phyloP scores from a whole-genome alignment of 2,888 invertebrate species.

The Ophion slaviceki region DNA sequence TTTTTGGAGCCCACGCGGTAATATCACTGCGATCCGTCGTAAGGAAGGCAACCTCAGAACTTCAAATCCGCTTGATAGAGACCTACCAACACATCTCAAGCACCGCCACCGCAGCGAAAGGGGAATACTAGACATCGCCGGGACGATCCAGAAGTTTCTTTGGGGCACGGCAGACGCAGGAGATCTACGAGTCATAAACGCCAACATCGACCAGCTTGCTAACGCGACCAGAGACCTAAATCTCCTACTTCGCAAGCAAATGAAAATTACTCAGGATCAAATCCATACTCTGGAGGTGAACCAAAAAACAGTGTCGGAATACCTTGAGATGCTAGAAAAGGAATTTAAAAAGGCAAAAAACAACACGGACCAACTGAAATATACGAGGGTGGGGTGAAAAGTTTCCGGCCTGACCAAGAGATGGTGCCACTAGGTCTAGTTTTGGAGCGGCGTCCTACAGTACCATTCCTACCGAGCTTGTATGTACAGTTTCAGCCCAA shows the following conservation, averaged over 20 bases:
- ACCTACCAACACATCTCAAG: neutral
- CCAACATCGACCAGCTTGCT: constrained; percentile 18
- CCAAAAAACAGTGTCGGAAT: constrained; percentile 9
- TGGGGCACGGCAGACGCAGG: constrained; percentile 37
- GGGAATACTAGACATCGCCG: constrained; percentile 21
- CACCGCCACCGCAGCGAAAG: neutral
- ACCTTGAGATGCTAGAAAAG: neutral
- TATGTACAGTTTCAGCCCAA: too few species aligned
- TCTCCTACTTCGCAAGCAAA: constrained; percentile 9
- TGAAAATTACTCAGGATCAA: constrained; percentile 29
- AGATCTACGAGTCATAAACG: constrained; percentile 19
- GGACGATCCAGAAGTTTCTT: constrained; percentile 31
- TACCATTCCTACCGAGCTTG: too few species aligned
- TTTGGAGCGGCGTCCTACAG: too few species aligned
- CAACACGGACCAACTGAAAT: constrained; percentile 6
- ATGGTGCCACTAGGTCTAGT: too few species aligned
- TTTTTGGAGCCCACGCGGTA: neutral
- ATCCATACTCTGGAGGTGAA: constrained; percentile 17
- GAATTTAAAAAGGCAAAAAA: neutral
- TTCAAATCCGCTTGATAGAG: neutral
- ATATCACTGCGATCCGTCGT: neutral
- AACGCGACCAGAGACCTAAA: constrained; percentile 16
- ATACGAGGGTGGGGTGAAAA: too few species aligned
- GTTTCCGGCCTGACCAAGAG: too few species aligned
- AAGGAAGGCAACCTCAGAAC: neutral